A percentile compares a stretch with the other conserved stretches of the same genome.
Conservation (phyloP, 1,140 invertebrate species). For the Helicoverpa zea region DNA sequence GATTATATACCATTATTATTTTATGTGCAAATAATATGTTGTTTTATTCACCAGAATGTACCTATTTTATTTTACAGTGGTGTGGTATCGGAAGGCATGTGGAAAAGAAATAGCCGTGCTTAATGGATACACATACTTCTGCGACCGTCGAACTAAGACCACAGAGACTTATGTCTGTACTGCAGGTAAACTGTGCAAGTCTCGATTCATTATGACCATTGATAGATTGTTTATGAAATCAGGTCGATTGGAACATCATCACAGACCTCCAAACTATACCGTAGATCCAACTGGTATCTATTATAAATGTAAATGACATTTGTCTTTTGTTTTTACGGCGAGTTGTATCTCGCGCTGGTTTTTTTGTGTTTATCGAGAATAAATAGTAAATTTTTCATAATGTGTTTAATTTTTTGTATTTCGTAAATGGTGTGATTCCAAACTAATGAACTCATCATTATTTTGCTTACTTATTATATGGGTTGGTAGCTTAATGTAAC, state of each 20-base stretch:
- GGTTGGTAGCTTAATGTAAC: too few relatives aligned
- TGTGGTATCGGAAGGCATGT: constrained; percentile 26
- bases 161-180: constrained; percentile 56
- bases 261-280: constrained; percentile 34
- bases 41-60: too few relatives aligned
- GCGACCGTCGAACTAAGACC: constrained; percentile 12
- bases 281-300: constrained; percentile 33
- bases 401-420: too few relatives aligned
- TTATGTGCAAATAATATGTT: too few relatives aligned
- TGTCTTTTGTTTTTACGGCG: not conserved
- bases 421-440: too few relatives aligned
- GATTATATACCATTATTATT: too few relatives aligned
- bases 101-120: constrained; percentile 57
- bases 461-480: too few relatives aligned
- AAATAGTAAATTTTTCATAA: too few relatives aligned
- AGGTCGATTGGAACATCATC: constrained; percentile 54
- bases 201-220: constrained; percentile 51
- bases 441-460: too few relatives aligned
- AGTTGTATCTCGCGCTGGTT: too few relatives aligned
- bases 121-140: constrained; percentile 56
- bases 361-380: too few relatives aligned
- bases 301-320: constrained; percentile 22
- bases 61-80: not conserved
- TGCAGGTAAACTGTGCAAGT: constrained; percentile 49
- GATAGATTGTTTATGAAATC: constrained; percentile 29